Conservation (phyloP, 2,113 vertebrate genomes). For the Leucopsar rothschildi region DNA sequence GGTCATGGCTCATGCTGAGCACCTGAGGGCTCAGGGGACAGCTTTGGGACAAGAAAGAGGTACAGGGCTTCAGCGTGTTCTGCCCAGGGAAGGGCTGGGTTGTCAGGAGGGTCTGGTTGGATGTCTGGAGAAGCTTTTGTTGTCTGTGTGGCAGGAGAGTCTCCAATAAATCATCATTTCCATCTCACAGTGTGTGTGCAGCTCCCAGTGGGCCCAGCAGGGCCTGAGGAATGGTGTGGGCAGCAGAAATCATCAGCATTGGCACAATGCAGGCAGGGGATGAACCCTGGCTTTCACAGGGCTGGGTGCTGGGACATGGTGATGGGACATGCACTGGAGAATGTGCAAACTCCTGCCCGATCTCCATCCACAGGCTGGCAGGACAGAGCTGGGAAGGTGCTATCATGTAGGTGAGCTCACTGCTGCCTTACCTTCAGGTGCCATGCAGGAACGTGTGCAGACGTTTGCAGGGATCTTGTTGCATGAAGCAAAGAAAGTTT, state of each 20-base stretch:
- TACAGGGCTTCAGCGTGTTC: background rate
- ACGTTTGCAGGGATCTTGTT: background rate
- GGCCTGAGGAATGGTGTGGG: background rate
- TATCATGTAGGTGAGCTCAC: rapidly evolving
- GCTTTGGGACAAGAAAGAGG: background rate
- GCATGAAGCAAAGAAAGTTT: background rate
- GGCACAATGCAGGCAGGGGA: background rate
- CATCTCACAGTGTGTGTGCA: background rate
- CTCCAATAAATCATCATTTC: background rate
- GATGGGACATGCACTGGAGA: background rate
- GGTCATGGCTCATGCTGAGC: background rate
- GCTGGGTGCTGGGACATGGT: background rate
- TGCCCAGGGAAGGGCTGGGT: background rate
- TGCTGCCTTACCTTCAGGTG: background rate
- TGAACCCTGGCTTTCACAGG: rapidly evolving
- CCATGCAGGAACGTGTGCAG: background rate
- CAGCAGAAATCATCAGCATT: background rate
- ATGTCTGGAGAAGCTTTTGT: background rate
- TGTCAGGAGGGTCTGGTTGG: background rate
- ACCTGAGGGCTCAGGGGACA: background rate
- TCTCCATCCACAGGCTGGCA: background rate
- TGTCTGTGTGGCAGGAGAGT: background rate
- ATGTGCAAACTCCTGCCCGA: background rate
- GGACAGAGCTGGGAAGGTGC: background rate
- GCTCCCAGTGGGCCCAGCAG: background rate